Percentiles rank a stretch among this genome's conserved stretches.
Conservation (phyloP, 2,113 vertebrate genomes). For the Pitta sordida region DNA sequence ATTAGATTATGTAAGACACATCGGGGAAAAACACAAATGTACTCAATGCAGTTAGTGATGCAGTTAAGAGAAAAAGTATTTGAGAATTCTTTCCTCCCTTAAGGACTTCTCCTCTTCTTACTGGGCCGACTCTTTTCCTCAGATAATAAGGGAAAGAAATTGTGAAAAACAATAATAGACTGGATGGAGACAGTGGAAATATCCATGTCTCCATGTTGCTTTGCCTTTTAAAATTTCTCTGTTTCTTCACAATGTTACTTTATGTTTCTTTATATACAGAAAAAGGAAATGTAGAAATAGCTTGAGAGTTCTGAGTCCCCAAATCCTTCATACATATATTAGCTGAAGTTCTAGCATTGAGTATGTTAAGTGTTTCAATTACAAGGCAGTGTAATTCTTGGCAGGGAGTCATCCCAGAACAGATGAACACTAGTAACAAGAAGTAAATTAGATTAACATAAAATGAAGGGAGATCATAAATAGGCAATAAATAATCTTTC, state of each 20-base stretch:
- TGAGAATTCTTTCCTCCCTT: neutral
- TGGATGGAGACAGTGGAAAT: neutral
- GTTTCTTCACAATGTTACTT: neutral
- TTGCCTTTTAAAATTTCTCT: neutral
- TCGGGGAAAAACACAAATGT: neutral
- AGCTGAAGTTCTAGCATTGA: neutral
- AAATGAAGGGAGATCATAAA: neutral
- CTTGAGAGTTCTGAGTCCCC: neutral
- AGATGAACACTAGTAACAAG: neutral
- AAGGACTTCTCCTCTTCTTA: neutral
- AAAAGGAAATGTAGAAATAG: neutral
- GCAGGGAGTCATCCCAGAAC: neutral
- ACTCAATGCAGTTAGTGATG: neutral
- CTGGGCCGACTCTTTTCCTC: neutral
- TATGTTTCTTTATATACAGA: neutral
- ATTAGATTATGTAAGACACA: neutral
- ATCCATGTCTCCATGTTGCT: neutral
- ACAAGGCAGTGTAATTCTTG: neutral
- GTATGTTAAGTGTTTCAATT: neutral
- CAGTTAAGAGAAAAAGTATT: neutral
- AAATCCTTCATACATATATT: neutral
- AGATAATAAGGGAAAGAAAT: neutral
- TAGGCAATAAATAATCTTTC: neutral
- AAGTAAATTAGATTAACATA: slow-evolving; percentile 27
- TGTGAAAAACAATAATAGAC: neutral